Conservation (phyloP, 2,797 vertebrate genomes). For the Alfaro cultratus region DNA sequence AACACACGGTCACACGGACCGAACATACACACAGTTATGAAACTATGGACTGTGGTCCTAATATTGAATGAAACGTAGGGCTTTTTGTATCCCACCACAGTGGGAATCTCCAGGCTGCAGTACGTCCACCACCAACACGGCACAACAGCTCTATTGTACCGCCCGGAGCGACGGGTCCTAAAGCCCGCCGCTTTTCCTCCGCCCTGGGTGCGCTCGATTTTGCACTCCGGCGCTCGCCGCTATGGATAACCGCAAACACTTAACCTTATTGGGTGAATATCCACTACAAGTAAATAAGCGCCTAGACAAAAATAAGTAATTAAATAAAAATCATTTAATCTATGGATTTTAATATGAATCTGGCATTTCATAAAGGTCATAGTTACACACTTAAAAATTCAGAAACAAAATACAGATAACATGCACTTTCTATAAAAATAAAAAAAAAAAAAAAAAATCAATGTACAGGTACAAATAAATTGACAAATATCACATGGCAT, state of each 20-base stretch:
- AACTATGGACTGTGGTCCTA: neutral
- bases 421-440: constrained; percentile 70
- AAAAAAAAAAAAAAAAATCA: constrained; percentile 52
- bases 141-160: constrained; percentile 96
- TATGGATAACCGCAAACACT: neutral
- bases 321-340: neutral
- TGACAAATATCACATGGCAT: constrained; percentile 56
- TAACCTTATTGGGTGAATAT: neutral
- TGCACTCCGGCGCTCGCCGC: constrained; percentile 14
- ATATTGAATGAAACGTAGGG: neutral
- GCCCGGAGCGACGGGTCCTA: constrained; percentile 85
- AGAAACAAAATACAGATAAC: constrained; percentile 24
- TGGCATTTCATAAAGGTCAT: constrained; percentile 20
- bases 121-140: constrained; percentile 76
- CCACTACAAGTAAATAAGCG: neutral
- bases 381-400: neutral
- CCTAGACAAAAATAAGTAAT: neutral
- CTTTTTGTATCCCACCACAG: constrained; percentile 60
- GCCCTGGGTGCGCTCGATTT: constrained; percentile 62
- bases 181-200: constrained; percentile 81
- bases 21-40: neutral
- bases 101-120: constrained; percentile 70
- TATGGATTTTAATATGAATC: constrained; percentile 34
- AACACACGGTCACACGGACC: neutral
- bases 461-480: constrained; percentile 25